Evolutionary conservation across 2,888 invertebrate species (phyloP), one percentile per base, ranked within the genome.

Genomic region (Ichneumoninae sp.): DNA sequence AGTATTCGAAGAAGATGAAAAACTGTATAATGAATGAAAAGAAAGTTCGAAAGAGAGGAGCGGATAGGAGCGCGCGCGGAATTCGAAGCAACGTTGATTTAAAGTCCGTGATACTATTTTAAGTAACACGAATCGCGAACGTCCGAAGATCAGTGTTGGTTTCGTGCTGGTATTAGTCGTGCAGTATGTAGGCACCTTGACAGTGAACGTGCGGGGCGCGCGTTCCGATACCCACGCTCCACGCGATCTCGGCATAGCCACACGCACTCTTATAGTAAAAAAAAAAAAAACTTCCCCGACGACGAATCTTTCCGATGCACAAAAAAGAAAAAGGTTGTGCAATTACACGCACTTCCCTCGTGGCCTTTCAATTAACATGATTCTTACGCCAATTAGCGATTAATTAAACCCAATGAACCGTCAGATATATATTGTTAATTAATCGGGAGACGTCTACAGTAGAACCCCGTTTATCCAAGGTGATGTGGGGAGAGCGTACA

Each of bases 81-180:
- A 84, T 78, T 78, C 70, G 65, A 69, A 65, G 74, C 81, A 70
- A 78, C 54, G 77, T 78, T 78, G 81, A 81, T 84, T 81, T 70
- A 75, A 81, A 78, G 81, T 54, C 74, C 77, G 62, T 22, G 81
- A 70, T 65, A 84, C 84, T 84, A 84, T 84, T 84, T 84, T 74
- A 74, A 81, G 80, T 77, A 62, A 65, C 68, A 68, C 69, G 62
- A 72, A 69, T 74, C 72, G 33, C 33, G 74, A 69, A 75, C 72
- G 72, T 72, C 44, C 4, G 40, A 60, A 22, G 36, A 44, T 16
- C 26, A 26, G 44, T 60, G 44, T 47, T 65, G 65, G 52, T 33
- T 33, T 36, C 69, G 65, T 4, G 19, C 33, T 19, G n/a, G 30
- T 30, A 26, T 50, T 33, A 16, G 54, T 66, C 50, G 19, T 30